phyloP scores from a whole-genome alignment of 1,140 invertebrate species.

The Scaptomyza pallida region DNA sequence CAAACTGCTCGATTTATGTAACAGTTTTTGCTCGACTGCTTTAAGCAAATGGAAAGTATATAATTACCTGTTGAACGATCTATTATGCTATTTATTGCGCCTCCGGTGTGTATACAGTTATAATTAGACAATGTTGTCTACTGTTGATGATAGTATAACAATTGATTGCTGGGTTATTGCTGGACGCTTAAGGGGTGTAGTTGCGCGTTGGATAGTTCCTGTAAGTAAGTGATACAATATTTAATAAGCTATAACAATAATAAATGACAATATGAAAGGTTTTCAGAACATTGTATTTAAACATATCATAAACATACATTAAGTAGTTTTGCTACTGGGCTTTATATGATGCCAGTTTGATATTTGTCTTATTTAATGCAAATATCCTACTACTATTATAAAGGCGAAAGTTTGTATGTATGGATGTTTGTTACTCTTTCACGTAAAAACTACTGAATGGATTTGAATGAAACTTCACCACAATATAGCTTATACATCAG shows the following conservation, averaged over 20 bases:
- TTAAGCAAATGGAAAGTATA: background rate
- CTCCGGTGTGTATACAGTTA: background rate
- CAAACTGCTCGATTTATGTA: too few relatives aligned
- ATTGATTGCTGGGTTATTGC: slow-evolving; percentile 31
- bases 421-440: too few relatives aligned
- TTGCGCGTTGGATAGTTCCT: slow-evolving; percentile 70
- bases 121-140: background rate
- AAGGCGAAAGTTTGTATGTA: too few relatives aligned
- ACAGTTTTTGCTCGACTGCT: too few relatives aligned
- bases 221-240: slow-evolving; percentile 14
- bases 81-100: background rate
- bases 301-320: too few relatives aligned
- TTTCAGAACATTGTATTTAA: too few relatives aligned
- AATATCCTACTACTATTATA: too few relatives aligned
- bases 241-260: background rate
- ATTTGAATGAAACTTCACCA: too few relatives aligned
- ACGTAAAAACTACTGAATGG: too few relatives aligned
- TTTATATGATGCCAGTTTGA: slow-evolving; percentile 57
- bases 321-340: slow-evolving; percentile 36
- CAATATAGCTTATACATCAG: too few relatives aligned
- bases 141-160: slow-evolving; percentile 5
- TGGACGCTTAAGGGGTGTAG: slow-evolving; percentile 55
- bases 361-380: slow-evolving; percentile 28
- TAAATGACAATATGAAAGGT: background rate
- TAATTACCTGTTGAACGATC: slow-evolving; percentile 18